phyloP scores from a whole-genome alignment of 2,888 invertebrate genomes.

The Chalcosyrphus nemorum region DNA sequence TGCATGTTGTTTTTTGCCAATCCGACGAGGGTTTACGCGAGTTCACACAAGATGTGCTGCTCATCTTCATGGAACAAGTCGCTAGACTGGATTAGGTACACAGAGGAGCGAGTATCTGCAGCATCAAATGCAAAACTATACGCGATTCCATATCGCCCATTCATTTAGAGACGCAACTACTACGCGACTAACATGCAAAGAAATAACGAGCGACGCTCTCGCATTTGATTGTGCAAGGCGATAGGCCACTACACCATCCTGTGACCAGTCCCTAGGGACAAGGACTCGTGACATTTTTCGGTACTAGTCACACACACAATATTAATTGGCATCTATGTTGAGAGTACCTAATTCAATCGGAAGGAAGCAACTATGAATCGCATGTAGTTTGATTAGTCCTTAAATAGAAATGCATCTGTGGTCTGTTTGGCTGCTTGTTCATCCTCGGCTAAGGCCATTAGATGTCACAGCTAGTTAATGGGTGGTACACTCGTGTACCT shows the following conservation, averaged over 20 bases:
- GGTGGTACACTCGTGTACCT: conserved; percentile 66
- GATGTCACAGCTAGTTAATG: conserved; percentile 70
- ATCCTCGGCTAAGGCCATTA: conserved; percentile 53
- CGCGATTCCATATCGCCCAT: conserved; percentile 63
- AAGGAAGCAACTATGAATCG: conserved; percentile 40
- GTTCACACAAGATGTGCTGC: conserved; percentile 34
- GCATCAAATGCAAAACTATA: conserved; percentile 54
- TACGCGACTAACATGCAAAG: conserved; percentile 47
- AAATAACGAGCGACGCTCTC: conserved; percentile 67
- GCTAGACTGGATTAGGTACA: neutral
- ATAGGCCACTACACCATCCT: conserved; percentile 25
- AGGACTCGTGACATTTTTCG: conserved; percentile 69
- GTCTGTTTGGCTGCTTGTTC: too few species aligned
- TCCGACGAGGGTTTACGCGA: conserved; percentile 16
- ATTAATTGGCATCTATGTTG: conserved; percentile 71
- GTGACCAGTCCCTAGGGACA: neutral
- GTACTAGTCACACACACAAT: conserved; percentile 66
- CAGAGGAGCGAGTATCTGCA: neutral
- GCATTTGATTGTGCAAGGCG: conserved; percentile 56
- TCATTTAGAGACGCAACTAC: conserved; percentile 15
- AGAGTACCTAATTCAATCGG: conserved; percentile 42
- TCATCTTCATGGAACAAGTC: conserved; percentile 38
- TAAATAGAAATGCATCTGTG: conserved; percentile 67
- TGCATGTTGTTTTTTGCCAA: conserved; percentile 12
- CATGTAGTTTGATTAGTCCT: conserved; percentile 67